Evolutionary conservation across 2,797 vertebrate species (phyloP), one percentile per base, ranked within the genome.

Genomic region (Gallinago stenura): DNA sequence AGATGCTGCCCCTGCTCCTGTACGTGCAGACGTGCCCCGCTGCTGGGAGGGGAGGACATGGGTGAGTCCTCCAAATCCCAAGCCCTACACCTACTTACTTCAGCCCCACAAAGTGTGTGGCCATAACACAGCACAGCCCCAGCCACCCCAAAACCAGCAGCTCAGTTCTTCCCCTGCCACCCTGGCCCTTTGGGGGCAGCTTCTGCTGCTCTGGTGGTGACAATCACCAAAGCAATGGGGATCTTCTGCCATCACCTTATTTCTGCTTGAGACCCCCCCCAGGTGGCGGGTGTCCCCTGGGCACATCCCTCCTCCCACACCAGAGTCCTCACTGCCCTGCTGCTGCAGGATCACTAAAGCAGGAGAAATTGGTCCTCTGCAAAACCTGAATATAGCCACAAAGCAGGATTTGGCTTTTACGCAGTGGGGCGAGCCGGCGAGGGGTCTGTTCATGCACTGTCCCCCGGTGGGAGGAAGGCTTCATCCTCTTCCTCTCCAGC

Each of bases 141-240:
- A 1, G 33, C 19, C n/a, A 60, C 51, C 68, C 5, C 33, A 45
- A 76, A 62, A 12, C 24, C 51, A 43, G 58, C 20, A 77, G 45
- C 62, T 73, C 68, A 2, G 15, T 48, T 83, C 86, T 58, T 65
- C 9, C 25, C 24, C 20, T 12, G 2, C 7, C 8, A 10, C 10
- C 14, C 28, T 2, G 9, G 11, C 15, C 30, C 16, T 61, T 7
- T 20, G 15, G 4, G 10, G 10, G 28, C 48, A 56, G 15, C 45
- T 39, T 24, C 66, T 66, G 13, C 16, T 66, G 51, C 65, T 76
- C 35, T 33, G 57, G 1, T 13, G 2, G 3, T 30, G 41, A 15
- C 48, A 58, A 19, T 13, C 48, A 43, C 21, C 33, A 43, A 57
- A 37, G 8, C 41, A 48, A 0, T 0, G 0, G 5, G 30, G 10